Base-by-base conservation (phyloP, 2,113 vertebrate species). In the Pygathrix nemaeus region DNA sequence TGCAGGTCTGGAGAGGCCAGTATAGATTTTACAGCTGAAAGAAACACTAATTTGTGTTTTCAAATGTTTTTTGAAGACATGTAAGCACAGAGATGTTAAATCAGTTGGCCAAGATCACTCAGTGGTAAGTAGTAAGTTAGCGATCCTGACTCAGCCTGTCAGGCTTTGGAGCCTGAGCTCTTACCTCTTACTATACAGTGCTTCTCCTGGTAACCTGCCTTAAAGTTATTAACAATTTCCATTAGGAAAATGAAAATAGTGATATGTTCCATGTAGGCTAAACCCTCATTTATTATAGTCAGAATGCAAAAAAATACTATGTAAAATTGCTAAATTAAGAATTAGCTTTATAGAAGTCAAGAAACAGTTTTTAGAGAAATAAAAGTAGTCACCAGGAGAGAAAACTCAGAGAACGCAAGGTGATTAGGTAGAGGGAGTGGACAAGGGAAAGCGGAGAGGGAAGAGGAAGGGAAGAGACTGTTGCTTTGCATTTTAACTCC, bases 271-370 rank as follows among this genome's bases (percentile, higher is more conserved):
- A 23, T n/a, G 43, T 82, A 6, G 59, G 52, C 21, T 68, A 52
- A 89, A 43, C 7, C 38, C 1, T 59, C 38, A 50, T 30, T 75
- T 78, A 45, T 25, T 55, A 40, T 32, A 85, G 16, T 72, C 12
- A 72, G 57, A 94, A 90, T 55, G 38, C 5, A 95, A 68, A 89
- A 92, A 86, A 38, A 68, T 9, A 10, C 45, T 70, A 14, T 27
- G 20, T 64, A 93, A 93, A 81, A 93, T 61, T 52, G 32, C 38
- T 61, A 57, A 85, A 16, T 64, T 48, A 90, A 97, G 32, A 82
- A 90, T 43, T 27, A 48, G n/a, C 23, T 50, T 52, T 57, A 83
- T 68, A 85, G 73, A 85, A 89, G 82, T 75, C 21, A 88, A 86
- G 43, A 75, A 75, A 27, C 40, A 75, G 27, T 82, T 85, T 50